Percentiles rank a stretch among this genome's conserved stretches.
Evolutionary conservation across 2,888 invertebrate genomes (phyloP).

Genomic region (Cerastis rubricosa): DNA sequence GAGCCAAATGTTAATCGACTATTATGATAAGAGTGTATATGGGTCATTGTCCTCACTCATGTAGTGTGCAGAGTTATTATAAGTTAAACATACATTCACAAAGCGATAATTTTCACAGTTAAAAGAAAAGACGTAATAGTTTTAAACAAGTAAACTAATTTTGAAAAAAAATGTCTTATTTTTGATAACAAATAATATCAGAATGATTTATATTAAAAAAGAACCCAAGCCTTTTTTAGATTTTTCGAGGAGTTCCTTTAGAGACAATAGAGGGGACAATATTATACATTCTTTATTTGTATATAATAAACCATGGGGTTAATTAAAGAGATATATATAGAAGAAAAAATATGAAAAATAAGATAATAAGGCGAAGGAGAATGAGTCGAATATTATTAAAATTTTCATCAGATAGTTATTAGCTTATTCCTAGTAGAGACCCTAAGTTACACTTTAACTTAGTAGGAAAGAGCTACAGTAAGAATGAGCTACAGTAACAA

Average conservation of each 20-base stretch:
- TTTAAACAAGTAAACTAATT: neutral
- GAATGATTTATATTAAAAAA: neutral
- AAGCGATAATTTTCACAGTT: no score
- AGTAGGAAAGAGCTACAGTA: neutral
- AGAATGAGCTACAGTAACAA: neutral
- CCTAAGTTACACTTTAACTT: neutral
- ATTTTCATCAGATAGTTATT: neutral
- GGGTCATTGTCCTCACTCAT: neutral
- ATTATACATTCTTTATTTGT: no score
- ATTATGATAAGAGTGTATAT: neutral
- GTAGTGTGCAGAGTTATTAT: neutral
- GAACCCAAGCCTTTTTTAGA: neutral
- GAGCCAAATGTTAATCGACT: conserved; percentile 4
- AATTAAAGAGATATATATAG: no score
- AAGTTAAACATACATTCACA: neutral
- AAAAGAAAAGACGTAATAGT: no score
- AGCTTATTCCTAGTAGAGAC: neutral
- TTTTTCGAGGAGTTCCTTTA: neutral
- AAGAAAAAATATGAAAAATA: no score
- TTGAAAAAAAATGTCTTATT: neutral
- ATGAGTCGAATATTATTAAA: no score
- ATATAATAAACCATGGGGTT: no score
- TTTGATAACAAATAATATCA: neutral
- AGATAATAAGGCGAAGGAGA: no score
- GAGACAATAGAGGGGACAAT: neutral